phyloP scores from a whole-genome alignment of 2,797 vertebrate species.

The Crotalus adamanteus region DNA sequence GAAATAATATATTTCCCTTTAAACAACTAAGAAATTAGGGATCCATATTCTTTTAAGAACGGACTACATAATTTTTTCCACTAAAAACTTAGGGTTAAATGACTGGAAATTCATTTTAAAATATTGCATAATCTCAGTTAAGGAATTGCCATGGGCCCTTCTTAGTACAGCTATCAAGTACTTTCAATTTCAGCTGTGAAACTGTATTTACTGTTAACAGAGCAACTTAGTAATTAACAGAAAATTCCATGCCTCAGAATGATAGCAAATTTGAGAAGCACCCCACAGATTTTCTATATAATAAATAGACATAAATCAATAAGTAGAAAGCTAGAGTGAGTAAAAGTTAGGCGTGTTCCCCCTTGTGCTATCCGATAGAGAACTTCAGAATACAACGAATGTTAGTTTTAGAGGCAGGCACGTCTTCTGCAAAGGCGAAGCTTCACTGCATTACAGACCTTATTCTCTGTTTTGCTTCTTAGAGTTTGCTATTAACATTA shows the following conservation, averaged over 20 bases:
- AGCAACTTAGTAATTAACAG: neutral
- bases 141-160: neutral
- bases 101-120: neutral
- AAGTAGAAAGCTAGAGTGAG: neutral
- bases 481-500: neutral
- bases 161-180: neutral
- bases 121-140: neutral
- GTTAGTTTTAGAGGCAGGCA: fast-evolving
- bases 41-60: neutral
- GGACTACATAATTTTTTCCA: neutral
- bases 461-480: neutral
- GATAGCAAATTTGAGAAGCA: neutral
- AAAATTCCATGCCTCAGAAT: neutral
- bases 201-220: neutral
- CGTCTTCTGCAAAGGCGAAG: neutral
- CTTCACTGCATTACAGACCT: neutral
- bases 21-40: neutral
- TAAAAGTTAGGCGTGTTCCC: neutral
- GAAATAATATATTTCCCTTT: neutral
- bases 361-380: neutral
- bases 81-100: neutral
- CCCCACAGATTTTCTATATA: neutral
- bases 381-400: neutral
- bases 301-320: neutral
- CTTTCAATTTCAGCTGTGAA: neutral